Base-by-base conservation (phyloP, 2,888 invertebrate genomes). In the Sceliomorpha sp. region DNA sequence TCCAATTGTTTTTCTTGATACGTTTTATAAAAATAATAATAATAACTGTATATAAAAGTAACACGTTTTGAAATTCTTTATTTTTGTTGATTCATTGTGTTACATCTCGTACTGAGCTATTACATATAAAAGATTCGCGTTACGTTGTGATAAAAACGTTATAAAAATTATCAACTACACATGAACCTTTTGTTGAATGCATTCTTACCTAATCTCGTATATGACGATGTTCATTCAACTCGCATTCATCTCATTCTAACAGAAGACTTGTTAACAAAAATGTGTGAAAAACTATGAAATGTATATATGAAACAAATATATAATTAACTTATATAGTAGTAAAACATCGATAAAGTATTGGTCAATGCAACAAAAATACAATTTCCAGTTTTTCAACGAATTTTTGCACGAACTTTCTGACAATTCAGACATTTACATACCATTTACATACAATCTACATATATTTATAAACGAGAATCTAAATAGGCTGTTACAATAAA, bases 101-200 rank as follows among this genome's bases (percentile, higher is more conserved):
- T 81, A 81, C 79, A 81, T 74, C 76, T 79, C 78, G 70, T 77
- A 76, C 73, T 80, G 78, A 64, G 45, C 76, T 78, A 75, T 71
- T 56, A 73, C 62, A 69, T 77, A 74, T 76, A 78, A 76, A 77
- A 74, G 48, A n/a, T n/a, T n/a, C n/a, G n/a, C n/a, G n/a, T 77
- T 74, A 74, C 73, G 75, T 78, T 72, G 76, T 77, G 72, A 73
- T 70, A 72, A 78, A 73, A 72, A 70, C 53, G 58, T 69, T 14
- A 53, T 63, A 50, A 68, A 48, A 59, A 42, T 53, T 62, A 29
- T 34, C 26, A 47, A 37, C 20, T 62, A 34, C 45, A 51, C 31
- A 47, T 20, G 20, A 20, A 15, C n/a, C 37, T 50, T 17, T 32
- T 20, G 20, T 20, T 20, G 3, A 5, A 20, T 20, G 20, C 20